These are phyloP conservation scores for Pogonomyrmex barbatus DNA, from an alignment of 1,140 invertebrate genomes.

Conservation along the genomic window DNA sequence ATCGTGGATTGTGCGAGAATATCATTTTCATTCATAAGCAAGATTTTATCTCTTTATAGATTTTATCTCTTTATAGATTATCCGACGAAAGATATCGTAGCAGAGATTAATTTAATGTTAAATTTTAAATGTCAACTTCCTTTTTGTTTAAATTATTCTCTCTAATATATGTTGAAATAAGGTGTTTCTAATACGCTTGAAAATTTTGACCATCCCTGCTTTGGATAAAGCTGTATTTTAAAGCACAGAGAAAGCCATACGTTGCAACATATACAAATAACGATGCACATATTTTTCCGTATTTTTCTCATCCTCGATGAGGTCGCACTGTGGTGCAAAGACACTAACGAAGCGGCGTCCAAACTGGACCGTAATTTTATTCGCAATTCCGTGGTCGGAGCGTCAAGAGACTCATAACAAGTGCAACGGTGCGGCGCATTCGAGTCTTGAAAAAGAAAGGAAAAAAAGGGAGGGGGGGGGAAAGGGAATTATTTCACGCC, in stretches of 20 bases:
- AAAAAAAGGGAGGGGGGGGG: not conserved
- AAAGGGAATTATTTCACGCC: slow-evolving; percentile 36
- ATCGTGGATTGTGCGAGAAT: slow-evolving; percentile 17
- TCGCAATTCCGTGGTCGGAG: slow-evolving; percentile 47
- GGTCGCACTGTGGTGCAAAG: slow-evolving; percentile 26
- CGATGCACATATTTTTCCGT: slow-evolving; percentile 42
- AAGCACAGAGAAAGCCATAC: not conserved
- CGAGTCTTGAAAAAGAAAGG: slow-evolving; percentile 11
- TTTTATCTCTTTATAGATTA: not conserved
- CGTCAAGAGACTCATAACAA: slow-evolving; percentile 60
- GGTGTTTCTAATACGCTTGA: too few species aligned
- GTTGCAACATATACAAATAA: slow-evolving; percentile 1
- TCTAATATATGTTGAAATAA: not conserved
- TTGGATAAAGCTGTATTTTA: not conserved
- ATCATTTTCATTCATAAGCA: slow-evolving; percentile 43
- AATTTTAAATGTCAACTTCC: not conserved
- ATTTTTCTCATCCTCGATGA: slow-evolving; percentile 45
- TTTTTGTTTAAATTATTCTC: not conserved
- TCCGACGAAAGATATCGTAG: not conserved
- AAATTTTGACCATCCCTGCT: not conserved
- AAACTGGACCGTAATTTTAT: slow-evolving; percentile 56
- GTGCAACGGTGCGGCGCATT: slow-evolving; percentile 29
- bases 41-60: not conserved
- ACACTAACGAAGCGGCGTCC: slow-evolving; percentile 55
- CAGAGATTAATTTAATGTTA: not conserved